These are phyloP conservation scores for Scaptomyza pallida DNA, from an alignment of 1,140 invertebrate species.

Conservation along the genomic window DNA sequence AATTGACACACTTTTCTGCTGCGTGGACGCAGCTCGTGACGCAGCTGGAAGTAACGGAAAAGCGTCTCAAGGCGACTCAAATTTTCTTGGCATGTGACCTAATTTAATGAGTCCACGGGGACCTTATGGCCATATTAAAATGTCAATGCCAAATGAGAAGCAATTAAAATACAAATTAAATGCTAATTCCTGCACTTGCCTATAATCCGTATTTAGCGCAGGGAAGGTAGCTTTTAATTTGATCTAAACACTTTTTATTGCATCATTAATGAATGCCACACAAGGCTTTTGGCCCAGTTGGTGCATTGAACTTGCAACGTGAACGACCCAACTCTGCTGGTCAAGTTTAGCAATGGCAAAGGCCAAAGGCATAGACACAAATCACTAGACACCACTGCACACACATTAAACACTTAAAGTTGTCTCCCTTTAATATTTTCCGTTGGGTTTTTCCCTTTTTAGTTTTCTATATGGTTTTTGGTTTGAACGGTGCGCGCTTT, in stretches of 20 bases:
- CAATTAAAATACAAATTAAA: conserved; percentile 21
- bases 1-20: conserved; percentile 70
- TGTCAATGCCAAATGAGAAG: conserved; percentile 52
- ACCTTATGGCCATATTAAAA: conserved; percentile 22
- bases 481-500: conserved; percentile 74
- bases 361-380: conserved; percentile 6
- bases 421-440: conserved; percentile 42
- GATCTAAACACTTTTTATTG: conserved; percentile 20
- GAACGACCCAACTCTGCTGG: conserved; percentile 25
- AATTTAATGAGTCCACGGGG: conserved; percentile 52
- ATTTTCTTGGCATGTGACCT: conserved; percentile 46
- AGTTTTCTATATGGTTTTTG: conserved; percentile 33
- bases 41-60: conserved; percentile 15
- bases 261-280: conserved; percentile 37
- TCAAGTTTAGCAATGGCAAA: conserved; percentile 32
- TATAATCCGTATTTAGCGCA: background rate
- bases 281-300: background rate
- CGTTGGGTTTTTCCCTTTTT: conserved; percentile 20
- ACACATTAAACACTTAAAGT: conserved; percentile 24
- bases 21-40: conserved; percentile 46
- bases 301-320: conserved; percentile 69
- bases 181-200: background rate
- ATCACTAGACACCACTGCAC: background rate
- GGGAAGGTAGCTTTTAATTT: no score
- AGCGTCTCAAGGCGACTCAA: conserved; percentile 28